These are phyloP conservation scores for Carassius gibelio DNA, from an alignment of 2,113 vertebrate species.

Conservation along the genomic window DNA sequence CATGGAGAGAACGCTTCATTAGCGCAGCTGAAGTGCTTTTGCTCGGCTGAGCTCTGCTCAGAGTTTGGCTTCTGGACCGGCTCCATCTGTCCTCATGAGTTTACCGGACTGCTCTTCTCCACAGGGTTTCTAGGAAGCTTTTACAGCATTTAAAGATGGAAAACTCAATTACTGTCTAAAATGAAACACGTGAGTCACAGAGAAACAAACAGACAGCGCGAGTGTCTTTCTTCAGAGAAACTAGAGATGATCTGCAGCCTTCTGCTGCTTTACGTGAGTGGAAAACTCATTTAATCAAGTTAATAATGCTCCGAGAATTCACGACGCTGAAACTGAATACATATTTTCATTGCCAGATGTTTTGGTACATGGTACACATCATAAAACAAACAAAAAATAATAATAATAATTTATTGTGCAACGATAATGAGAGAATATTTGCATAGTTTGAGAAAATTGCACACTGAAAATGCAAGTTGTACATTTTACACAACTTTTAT, in stretches of 20 bases:
- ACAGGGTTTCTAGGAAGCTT: constrained; percentile 26
- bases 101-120: constrained; percentile 21
- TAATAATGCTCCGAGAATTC: not conserved
- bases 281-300: not conserved
- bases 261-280: not conserved
- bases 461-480: no score
- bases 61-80: not conserved
- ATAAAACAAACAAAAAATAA: no score
- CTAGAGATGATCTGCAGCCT: not conserved
- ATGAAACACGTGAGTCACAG: constrained; percentile 30
- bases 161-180: constrained; percentile 41
- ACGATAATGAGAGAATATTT: no score
- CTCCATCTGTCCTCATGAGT: constrained; percentile 39
- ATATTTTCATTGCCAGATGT: not conserved
- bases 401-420: no score
- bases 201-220: not conserved
- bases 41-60: not conserved
- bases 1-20: not conserved
- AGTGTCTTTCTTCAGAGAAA: not conserved
- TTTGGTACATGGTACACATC: no score
- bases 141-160: not conserved
- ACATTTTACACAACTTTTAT: no score
- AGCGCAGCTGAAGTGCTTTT: not conserved
- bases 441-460: no score
- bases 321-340: no score